These are phyloP conservation scores for Aix galericulata DNA, from an alignment of 2,113 vertebrate genomes.

Conservation along the genomic window DNA sequence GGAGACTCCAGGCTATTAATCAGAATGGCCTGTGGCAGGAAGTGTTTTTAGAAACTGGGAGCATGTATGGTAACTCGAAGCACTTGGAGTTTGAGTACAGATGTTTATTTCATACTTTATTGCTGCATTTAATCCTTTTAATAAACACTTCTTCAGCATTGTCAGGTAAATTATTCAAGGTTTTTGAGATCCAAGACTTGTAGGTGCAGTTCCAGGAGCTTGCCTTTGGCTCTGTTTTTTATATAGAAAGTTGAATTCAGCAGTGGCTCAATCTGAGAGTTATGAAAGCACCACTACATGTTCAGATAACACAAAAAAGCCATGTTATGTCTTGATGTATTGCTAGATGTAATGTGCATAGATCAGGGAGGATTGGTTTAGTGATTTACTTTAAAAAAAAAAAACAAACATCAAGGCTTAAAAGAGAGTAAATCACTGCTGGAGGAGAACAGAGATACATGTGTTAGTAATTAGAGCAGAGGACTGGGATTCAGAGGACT, in stretches of 20 bases:
- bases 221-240: neutral
- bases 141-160: neutral
- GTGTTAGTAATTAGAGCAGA: neutral
- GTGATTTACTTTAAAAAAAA: neutral
- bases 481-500: neutral
- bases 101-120: constrained; percentile 33
- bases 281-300: neutral
- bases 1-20: constrained; percentile 39
- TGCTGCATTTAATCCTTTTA: neutral
- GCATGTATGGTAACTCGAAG: neutral
- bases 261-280: neutral
- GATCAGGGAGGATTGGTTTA: neutral
- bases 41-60: neutral
- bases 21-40: constrained; percentile 6
- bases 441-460: neutral
- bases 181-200: neutral
- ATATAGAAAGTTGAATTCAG: neutral
- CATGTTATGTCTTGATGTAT: neutral
- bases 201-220: neutral
- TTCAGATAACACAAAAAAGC: neutral
- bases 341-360: neutral
- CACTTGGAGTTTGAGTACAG: constrained; percentile 34
- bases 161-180: constrained; percentile 15
- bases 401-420: neutral
- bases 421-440: neutral